A percentile compares a stretch with the other conserved stretches of the same genome.
Conservation (phyloP, 2,113 vertebrate genomes). For the Tauraco erythrolophus region DNA sequence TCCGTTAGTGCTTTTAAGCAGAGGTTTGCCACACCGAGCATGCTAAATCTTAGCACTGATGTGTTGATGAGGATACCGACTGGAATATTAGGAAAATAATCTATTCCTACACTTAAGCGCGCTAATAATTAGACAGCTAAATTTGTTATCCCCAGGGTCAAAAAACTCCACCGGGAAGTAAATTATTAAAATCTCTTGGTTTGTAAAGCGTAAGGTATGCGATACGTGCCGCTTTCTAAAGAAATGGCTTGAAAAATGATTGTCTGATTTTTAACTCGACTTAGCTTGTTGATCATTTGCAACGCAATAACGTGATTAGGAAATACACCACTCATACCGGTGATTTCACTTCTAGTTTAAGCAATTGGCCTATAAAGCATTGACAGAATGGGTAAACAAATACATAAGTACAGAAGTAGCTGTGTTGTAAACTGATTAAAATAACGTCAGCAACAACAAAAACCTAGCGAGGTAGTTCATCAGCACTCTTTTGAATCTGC, state of each 20-base stretch:
- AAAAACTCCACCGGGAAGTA: slow-evolving; percentile 20
- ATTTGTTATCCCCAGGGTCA: slow-evolving; percentile 22
- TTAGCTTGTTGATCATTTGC: neutral
- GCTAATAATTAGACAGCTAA: slow-evolving; percentile 45
- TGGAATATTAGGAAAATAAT: slow-evolving; percentile 37
- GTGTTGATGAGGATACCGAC: slow-evolving; percentile 11
- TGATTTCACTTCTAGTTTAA: neutral
- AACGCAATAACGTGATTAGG: neutral
- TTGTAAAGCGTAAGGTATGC: neutral
- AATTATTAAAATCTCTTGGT: neutral
- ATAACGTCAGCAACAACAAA: neutral
- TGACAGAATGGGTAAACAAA: neutral
- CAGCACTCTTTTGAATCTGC: neutral
- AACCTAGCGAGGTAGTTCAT: neutral
- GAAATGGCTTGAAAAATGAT: neutral
- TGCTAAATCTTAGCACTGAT: slow-evolving; percentile 12
- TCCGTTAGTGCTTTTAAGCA: neutral
- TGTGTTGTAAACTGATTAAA: neutral
- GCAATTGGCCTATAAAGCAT: neutral
- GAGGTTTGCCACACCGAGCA: neutral
- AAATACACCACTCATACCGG: neutral
- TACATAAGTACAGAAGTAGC: neutral
- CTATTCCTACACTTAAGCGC: neutral
- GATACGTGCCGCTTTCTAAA: neutral
- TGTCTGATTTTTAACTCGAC: neutral